Base-by-base conservation (phyloP, 2,797 vertebrate species). In the Enteromius treurensis region DNA sequence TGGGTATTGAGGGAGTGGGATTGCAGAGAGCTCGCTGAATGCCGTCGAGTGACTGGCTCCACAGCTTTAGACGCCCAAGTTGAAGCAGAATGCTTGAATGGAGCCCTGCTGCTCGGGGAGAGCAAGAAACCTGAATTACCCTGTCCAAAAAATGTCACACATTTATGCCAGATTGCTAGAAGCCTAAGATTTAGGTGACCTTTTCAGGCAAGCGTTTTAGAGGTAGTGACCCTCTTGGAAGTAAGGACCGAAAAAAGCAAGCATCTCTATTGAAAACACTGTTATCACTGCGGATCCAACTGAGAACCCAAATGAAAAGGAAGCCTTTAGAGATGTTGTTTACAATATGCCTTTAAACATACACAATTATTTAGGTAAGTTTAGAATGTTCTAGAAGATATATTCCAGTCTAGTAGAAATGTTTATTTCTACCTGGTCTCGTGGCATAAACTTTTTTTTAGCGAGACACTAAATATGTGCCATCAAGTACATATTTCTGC, bases 81-180 rank as follows among this genome's bases (percentile, higher is more conserved):
- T 78, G 11, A 65, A 75, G 47, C 83, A 47, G 75, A 47, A 67
- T 70, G 77, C 64, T 79, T 86, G 60, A 82, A 86, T 71, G 21
- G 60, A 62, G 5, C 34, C 76, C 69, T 64, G 60, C 84, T 82
- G 79, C 47, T 85, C 45, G 5, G 55, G 55, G 49, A 51, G 53
- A 67, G 45, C 49, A 32, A 60, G 65, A 71, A 80, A 73, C 37
- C 58, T 77, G 49, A 69, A 68, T 69, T 68, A 77, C 49, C 21
- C 51, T 40, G 21, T 77, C 65, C 73, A 42, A 68, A 86, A 67
- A 42, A 47, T 7, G 37, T 1, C 11, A 49, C 58, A 49, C 49
- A 68, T 74, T 74, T 79, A 49, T 29, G 3, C 9, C 42, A 79
- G 23, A 62, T 29, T 62, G 7, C n/a, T 69, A 10, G 40, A 70